These are phyloP conservation scores for Trachymyrmex cornetzi DNA, from an alignment of 1,140 invertebrate genomes.

Conservation along the genomic window DNA sequence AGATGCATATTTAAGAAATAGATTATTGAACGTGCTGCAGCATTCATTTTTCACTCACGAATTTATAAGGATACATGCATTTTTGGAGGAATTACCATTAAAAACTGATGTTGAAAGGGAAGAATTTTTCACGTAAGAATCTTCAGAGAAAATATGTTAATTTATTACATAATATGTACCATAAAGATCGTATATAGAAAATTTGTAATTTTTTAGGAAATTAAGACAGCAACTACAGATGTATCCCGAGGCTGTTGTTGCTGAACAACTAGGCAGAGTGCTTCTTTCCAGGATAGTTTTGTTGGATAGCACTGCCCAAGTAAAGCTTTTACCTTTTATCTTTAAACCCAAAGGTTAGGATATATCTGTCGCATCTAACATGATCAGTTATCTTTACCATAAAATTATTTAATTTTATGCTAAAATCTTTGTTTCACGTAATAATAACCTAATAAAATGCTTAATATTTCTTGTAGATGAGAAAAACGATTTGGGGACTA, in stretches of 20 bases:
- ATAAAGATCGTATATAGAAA: not conserved
- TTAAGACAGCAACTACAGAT: conserved; percentile 89
- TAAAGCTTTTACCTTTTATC: conserved; percentile 91
- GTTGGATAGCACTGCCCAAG: conserved; percentile 92
- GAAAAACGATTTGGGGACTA: conserved; percentile 83
- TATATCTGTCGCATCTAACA: conserved; percentile 39
- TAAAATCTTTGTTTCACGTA: not conserved
- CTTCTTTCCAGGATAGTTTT: conserved; percentile 94
- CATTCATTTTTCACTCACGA: conserved; percentile 94
- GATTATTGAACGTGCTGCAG: conserved; percentile 88
- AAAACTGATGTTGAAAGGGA: conserved; percentile 92
- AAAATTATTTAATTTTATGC: not conserved
- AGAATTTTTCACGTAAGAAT: conserved; percentile 90
- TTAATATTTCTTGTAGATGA: conserved; percentile 80
- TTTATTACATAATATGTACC: not conserved
- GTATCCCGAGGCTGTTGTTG: conserved; percentile 93
- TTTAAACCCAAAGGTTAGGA: conserved; percentile 89
- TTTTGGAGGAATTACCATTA: conserved; percentile 92
- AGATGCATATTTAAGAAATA: conserved; percentile 88
- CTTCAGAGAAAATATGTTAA: conserved; percentile 7
- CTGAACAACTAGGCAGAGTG: conserved; percentile 91
- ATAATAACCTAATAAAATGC: conserved; percentile 34
- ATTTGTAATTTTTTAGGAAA: conserved; percentile 80
- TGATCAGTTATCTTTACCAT: not conserved
- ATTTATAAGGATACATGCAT: conserved; percentile 93